phyloP scores from a whole-genome alignment of 2,113 vertebrate species.

The Saguinus midas region DNA sequence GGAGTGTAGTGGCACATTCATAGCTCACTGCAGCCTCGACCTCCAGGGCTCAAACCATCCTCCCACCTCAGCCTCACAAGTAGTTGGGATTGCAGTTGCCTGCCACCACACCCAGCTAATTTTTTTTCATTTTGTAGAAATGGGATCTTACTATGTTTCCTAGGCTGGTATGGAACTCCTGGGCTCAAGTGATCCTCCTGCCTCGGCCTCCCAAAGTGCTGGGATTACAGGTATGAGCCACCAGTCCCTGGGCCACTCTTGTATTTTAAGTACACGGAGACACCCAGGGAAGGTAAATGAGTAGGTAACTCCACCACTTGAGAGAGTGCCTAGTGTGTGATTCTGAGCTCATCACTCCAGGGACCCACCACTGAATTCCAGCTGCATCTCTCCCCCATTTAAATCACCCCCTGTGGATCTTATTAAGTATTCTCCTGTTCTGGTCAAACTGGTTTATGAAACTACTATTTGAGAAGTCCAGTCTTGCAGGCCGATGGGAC shows the following conservation, averaged over 20 bases:
- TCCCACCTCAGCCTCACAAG: too few relatives aligned
- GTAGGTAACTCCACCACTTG: neutral
- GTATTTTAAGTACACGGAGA: neutral
- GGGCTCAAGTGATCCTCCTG: too few relatives aligned
- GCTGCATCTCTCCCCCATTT: neutral
- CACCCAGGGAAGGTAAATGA: rapidly evolving
- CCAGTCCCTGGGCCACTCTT: neutral
- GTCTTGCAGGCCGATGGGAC: constrained; percentile 71
- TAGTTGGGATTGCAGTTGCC: too few relatives aligned
- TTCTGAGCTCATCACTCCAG: neutral
- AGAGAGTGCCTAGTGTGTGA: neutral
- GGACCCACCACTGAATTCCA: rapidly evolving
- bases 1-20: too few relatives aligned
- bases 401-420: neutral
- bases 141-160: too few relatives aligned
- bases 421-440: constrained; percentile 46
- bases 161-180: too few relatives aligned
- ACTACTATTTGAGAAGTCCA: constrained; percentile 70
- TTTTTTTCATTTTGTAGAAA: too few relatives aligned
- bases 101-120: too few relatives aligned
- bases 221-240: too few relatives aligned
- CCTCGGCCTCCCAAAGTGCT: too few relatives aligned
- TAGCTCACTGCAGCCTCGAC: too few relatives aligned
- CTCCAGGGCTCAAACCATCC: too few relatives aligned
- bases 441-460: constrained; percentile 77